These are phyloP conservation scores for Drosophila infuscata DNA, from an alignment of 2,888 invertebrate genomes.

Conservation along the genomic window DNA sequence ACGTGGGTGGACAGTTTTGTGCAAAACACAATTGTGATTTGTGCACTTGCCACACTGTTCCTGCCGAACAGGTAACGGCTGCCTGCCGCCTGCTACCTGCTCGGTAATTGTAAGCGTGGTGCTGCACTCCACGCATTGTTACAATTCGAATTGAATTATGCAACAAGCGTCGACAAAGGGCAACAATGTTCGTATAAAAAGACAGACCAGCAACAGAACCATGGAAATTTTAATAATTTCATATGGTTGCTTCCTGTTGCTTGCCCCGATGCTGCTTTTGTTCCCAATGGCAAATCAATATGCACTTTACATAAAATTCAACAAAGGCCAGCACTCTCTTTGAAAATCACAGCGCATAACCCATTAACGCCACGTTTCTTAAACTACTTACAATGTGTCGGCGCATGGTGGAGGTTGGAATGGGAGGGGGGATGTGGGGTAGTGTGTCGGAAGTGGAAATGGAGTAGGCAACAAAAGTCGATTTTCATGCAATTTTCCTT, in stretches of 20 bases:
- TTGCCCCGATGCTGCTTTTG: constrained; percentile 24
- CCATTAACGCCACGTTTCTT: constrained; percentile 69
- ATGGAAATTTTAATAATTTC: constrained; percentile 49
- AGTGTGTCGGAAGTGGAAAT: not conserved
- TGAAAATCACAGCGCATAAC: constrained; percentile 77
- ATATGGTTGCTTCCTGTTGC: constrained; percentile 30
- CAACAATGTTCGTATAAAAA: constrained; percentile 17
- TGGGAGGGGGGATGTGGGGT: too few relatives aligned
- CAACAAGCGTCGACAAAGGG: constrained; percentile 30
- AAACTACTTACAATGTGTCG: constrained; percentile 51
- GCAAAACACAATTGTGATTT: constrained; percentile 38
- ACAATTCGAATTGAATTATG: constrained; percentile 50
- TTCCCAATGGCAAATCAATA: constrained; percentile 73
- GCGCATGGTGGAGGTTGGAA: not conserved
- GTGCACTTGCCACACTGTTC: constrained; percentile 15
- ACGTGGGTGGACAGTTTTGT: constrained; percentile 20
- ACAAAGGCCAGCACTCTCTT: constrained; percentile 58
- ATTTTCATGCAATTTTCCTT: constrained; percentile 72
- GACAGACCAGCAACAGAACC: constrained; percentile 1
- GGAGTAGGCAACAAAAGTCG: constrained; percentile 48
- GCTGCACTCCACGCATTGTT: constrained; percentile 12
- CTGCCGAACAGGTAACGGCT: not conserved
- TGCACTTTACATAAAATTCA: constrained; percentile 73
- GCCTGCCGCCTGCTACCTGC: not conserved
- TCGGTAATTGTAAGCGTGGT: constrained; percentile 19